Evolutionary conservation across 2,113 vertebrate species (phyloP), one percentile per base, ranked within the genome.

Genomic region (Brachypteracias leptosomus): DNA sequence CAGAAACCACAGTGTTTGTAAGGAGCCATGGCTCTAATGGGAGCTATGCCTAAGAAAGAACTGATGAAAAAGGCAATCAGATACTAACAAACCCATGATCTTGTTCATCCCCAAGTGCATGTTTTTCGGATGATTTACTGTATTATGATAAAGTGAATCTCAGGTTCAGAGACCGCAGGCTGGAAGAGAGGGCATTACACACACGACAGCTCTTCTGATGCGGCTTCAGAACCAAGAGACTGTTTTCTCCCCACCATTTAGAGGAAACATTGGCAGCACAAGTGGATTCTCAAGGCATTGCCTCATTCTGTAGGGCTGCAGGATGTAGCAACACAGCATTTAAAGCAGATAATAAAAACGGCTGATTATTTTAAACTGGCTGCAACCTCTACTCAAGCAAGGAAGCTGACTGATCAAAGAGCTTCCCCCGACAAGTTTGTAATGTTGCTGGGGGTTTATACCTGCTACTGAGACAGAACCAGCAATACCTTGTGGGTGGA

Each of bases 101-200:
- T 72, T 28, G 74, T 38, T 59, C 75, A 70, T 63, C 42, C 63
- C 85, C 63, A 40, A 44, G 74, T 16, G 13, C 1, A 0, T 66
- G 74, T 85, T 85, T 71, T 59, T 58, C 84, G 72, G 85, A 58
- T 85, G 81, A 85, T 76, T 85, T 85, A 42, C 74, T 58, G 78
- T 7, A 40, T 59, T 55, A 80, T 52, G 85, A 74, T 62, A 22
- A 90, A 90, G 82, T 38, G 65, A 63, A 67, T 59, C 90, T 93
- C 85, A 61, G 26, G 19, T 11, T 71, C n/a, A 20, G 88, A 90
- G 36, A 21, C 81, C 68, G 71, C 81, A 82, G 85, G 52, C 59
- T 95, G 79, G 35, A 46, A 93, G 85, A 92, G 78, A 66, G 79
- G 72, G 73, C 88, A 81, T 54, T 70, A 68, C 59, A 90, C 75